phyloP scores from a whole-genome alignment of 2,888 invertebrate genomes.

The Noctua comes region DNA sequence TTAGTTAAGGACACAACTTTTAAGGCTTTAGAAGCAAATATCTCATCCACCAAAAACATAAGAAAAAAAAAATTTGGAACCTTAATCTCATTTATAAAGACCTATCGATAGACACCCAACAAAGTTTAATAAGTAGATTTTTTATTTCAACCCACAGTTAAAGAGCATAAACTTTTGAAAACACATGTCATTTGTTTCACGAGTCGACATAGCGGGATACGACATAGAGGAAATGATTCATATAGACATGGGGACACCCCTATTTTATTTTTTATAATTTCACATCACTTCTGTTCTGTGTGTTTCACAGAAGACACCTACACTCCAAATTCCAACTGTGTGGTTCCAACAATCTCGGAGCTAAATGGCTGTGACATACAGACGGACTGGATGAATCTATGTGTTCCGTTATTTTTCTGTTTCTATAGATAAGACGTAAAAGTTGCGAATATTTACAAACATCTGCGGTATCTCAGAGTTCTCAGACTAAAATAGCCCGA shows the following conservation, averaged over 20 bases:
- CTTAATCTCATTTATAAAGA: not conserved
- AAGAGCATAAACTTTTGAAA: too few relatives aligned
- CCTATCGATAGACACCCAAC: not conserved
- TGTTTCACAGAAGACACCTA: too few relatives aligned
- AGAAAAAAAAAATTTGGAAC: not conserved
- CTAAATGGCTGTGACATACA: not conserved
- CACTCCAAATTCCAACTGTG: not conserved
- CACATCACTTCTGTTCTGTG: not conserved
- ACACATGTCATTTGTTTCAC: too few relatives aligned
- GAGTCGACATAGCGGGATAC: too few relatives aligned
- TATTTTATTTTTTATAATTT: not conserved
- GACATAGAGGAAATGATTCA: too few relatives aligned
- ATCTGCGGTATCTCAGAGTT: not conserved
- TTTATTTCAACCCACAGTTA: not conserved
- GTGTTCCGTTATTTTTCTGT: not conserved
- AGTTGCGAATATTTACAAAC: slow-evolving; percentile 7
- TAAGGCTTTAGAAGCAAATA: not conserved
- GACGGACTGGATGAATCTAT: not conserved
- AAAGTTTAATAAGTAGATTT: not conserved
- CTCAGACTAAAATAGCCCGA: slow-evolving; percentile 11
- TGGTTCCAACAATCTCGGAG: not conserved
- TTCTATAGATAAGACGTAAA: not conserved
- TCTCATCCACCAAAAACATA: not conserved
- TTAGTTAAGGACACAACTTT: not conserved
- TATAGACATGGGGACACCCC: not conserved